phyloP scores from a whole-genome alignment of 1,140 invertebrate genomes.

The Coelopa frigida region DNA sequence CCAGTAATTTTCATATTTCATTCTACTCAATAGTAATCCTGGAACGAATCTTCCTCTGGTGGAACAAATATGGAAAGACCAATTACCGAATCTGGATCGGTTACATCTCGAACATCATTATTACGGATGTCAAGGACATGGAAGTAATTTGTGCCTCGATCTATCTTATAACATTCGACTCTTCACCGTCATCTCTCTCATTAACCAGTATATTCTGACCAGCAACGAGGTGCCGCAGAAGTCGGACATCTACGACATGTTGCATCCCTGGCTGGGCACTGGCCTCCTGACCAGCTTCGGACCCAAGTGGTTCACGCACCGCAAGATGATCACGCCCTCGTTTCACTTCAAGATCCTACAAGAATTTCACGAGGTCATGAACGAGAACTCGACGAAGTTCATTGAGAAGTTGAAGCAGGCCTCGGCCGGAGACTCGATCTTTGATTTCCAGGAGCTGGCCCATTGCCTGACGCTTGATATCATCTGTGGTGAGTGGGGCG shows the following conservation, averaged over 20 bases:
- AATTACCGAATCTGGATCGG: constrained; percentile 34
- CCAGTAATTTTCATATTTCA: neutral
- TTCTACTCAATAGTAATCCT: constrained; percentile 25
- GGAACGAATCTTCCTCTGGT: constrained; percentile 27
- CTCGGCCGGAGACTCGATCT: constrained; percentile 17
- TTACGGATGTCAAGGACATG: constrained; percentile 3
- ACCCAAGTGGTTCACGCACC: constrained; percentile 34
- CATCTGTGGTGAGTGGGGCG: constrained; percentile 19
- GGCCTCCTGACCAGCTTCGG: constrained; percentile 42
- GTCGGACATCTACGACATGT: constrained; percentile 42
- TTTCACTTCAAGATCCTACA: constrained; percentile 80
- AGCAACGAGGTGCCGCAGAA: constrained; percentile 31
- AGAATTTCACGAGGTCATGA: constrained; percentile 64
- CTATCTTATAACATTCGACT: neutral
- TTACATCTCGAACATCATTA: constrained; percentile 16
- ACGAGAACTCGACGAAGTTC: constrained; percentile 56
- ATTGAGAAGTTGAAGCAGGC: constrained; percentile 45
- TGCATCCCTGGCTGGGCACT: constrained; percentile 45
- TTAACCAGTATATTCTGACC: constrained; percentile 24
- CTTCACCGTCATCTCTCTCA: neutral
- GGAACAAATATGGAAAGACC: constrained; percentile 19
- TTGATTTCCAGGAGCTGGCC: constrained; percentile 22
- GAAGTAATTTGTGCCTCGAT: constrained; percentile 2
- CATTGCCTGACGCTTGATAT: constrained; percentile 21
- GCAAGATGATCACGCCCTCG: constrained; percentile 61